Percentiles rank a stretch among this genome's conserved stretches.
Evolutionary conservation across 2,888 invertebrate genomes (phyloP).

Genomic region (Dione vanillae): DNA sequence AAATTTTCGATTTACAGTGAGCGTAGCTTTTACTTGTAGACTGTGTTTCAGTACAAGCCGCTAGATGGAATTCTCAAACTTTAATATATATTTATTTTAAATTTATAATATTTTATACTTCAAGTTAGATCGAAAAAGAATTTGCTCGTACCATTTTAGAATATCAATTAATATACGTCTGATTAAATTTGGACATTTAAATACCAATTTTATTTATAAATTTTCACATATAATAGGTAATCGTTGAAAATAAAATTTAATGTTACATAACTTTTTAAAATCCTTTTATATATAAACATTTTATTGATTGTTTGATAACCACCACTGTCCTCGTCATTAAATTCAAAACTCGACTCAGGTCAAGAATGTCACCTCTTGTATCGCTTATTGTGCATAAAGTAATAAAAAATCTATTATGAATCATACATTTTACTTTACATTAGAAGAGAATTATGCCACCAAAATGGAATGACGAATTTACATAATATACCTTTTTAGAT

Average conservation of each 20-base stretch:
- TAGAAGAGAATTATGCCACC: slow-evolving; percentile 53
- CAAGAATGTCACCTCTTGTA: slow-evolving; percentile 62
- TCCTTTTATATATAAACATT: not conserved
- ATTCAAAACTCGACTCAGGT: slow-evolving; percentile 56
- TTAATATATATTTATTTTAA: not conserved
- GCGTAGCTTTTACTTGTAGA: not conserved
- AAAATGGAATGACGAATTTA: slow-evolving; percentile 55
- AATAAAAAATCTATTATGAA: slow-evolving; percentile 56
- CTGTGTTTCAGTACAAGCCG: slow-evolving; percentile 6
- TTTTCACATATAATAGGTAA: not conserved
- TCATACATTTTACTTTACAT: slow-evolving; percentile 61
- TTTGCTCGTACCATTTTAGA: too few species aligned
- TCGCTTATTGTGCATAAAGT: slow-evolving; percentile 53
- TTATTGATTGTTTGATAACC: slow-evolving; percentile 8
- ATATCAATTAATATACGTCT: not conserved
- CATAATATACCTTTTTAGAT: slow-evolving; percentile 54
- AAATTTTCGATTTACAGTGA: too few species aligned
- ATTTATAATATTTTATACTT: too few species aligned
- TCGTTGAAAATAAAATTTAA: not conserved
- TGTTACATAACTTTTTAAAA: not conserved
- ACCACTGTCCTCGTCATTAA: slow-evolving; percentile 5
- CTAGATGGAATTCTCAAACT: not conserved
- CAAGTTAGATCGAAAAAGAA: too few species aligned
- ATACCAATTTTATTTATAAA: too few species aligned
- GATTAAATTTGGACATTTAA: not conserved